Evolutionary conservation across 2,888 invertebrate genomes (phyloP).

Genomic region (Neoascia interrupta): DNA sequence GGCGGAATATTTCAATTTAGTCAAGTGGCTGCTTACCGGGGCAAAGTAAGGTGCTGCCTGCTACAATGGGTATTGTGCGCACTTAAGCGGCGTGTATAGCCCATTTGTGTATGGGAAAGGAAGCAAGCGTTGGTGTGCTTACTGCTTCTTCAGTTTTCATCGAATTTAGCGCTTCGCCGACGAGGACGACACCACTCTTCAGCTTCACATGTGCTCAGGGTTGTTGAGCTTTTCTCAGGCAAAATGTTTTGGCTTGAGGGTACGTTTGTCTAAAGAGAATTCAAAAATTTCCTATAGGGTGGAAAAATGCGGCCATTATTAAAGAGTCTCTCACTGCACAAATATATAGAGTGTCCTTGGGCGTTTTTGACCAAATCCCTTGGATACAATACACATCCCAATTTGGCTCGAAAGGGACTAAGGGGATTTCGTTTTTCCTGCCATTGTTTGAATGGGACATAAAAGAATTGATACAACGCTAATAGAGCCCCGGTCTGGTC

Average conservation of each 20-base stretch:
- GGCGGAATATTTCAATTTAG: constrained; percentile 61
- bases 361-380: constrained; percentile 43
- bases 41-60: constrained; percentile 15
- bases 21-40: constrained; percentile 43
- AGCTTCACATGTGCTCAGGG: background rate
- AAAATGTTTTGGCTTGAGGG: background rate
- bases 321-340: background rate
- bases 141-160: constrained; percentile 13
- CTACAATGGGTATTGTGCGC: constrained; percentile 41
- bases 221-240: background rate
- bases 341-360: constrained; percentile 9
- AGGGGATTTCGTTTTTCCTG: constrained; percentile 4
- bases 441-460: constrained; percentile 3
- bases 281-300: no score
- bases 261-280: no score
- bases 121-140: background rate
- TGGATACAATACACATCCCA: constrained; percentile 22
- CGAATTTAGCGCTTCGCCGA: constrained; percentile 44
- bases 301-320: background rate
- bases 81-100: constrained; percentile 13
- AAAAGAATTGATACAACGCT: constrained; percentile 2
- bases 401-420: no score
- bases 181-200: no score
- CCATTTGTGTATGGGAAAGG: no score
- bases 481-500: constrained; percentile 15